A percentile compares a stretch with the other conserved stretches of the same genome.
Conservation (phyloP, 2,113 vertebrate species). For the Corydoras sp. region DNA sequence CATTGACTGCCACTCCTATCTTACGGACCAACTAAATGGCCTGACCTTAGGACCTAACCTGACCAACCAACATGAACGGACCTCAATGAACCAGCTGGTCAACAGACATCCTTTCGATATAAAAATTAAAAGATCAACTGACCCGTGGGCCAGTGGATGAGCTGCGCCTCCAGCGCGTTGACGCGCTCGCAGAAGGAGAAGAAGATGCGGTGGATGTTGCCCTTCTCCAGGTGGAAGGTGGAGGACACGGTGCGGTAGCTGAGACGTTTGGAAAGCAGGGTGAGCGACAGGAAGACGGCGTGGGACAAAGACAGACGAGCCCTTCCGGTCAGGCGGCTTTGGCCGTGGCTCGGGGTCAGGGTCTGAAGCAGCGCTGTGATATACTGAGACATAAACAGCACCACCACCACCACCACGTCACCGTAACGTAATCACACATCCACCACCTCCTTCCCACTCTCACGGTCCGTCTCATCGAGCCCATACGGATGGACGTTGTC, state of each 20-base stretch:
- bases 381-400: constrained; percentile 43
- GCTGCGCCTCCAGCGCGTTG: constrained; percentile 48
- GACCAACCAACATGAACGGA: too few relatives aligned
- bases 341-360: constrained; percentile 46
- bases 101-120: neutral
- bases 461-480: too few relatives aligned
- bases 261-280: constrained; percentile 58
- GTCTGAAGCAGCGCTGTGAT: constrained; percentile 60
- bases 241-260: constrained; percentile 63
- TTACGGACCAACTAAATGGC: too few relatives aligned
- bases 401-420: neutral
- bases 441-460: too few relatives aligned
- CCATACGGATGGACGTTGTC: too few relatives aligned
- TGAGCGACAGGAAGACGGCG: constrained; percentile 63
- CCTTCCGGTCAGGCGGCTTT: constrained; percentile 56
- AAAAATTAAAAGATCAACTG: constrained; percentile 39
- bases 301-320: constrained; percentile 61
- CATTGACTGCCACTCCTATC: too few relatives aligned
- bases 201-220: constrained; percentile 68
- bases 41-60: too few relatives aligned
- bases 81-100: too few relatives aligned
- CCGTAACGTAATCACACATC: neutral
- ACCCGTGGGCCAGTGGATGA: constrained; percentile 56
- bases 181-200: constrained; percentile 65
- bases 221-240: constrained; percentile 64